A percentile compares a stretch with the other conserved stretches of the same genome.
Evolutionary conservation across 2,113 vertebrate species (phyloP).

Genomic region (Microcebus lehilahytsara): DNA sequence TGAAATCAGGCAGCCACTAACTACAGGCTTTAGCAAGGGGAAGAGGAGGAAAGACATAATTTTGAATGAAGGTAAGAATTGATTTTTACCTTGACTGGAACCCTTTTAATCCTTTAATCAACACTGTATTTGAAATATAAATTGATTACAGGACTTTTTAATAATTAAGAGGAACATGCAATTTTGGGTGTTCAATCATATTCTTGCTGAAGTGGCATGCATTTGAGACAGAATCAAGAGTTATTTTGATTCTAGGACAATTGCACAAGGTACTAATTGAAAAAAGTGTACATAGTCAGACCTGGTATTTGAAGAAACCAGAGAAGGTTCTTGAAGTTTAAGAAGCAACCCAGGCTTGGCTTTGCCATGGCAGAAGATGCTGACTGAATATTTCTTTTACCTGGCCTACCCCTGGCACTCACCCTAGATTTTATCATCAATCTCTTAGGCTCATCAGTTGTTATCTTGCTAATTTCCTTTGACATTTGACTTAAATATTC

Average conservation of each 20-base stretch:
- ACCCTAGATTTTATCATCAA: neutral
- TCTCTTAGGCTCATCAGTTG: neutral
- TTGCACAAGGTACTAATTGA: neutral
- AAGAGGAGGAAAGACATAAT: neutral
- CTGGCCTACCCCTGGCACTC: neutral
- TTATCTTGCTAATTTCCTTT: neutral
- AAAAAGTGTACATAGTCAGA: neutral
- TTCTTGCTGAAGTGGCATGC: neutral
- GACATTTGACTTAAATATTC: neutral
- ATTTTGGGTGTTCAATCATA: neutral
- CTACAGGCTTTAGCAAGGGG: neutral
- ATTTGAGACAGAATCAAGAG: neutral
- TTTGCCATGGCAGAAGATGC: neutral
- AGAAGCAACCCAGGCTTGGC: neutral
- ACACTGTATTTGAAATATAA: neutral
- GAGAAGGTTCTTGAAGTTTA: neutral
- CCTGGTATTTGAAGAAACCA: neutral
- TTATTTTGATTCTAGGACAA: neutral
- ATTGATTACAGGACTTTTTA: neutral
- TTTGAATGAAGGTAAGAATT: neutral
- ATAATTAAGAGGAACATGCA: neutral
- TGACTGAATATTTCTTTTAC: neutral
- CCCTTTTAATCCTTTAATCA: neutral
- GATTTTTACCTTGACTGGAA: neutral
- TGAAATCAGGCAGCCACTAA: neutral